Conservation (phyloP, 1,140 invertebrate species). For the Yoshiicerus persimilis region DNA sequence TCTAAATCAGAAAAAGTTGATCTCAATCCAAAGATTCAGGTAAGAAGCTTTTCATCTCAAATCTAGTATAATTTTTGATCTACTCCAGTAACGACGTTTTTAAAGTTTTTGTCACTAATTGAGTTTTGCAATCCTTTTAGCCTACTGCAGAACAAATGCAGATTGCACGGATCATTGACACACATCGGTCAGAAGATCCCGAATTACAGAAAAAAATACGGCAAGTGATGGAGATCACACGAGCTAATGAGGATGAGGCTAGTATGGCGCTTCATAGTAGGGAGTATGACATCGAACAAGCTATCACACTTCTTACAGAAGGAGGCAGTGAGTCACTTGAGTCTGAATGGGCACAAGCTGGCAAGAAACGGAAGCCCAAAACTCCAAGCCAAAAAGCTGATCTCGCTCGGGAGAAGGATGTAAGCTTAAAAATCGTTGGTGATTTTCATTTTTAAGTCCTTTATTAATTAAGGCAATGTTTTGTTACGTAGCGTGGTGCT, state of each 20-base stretch:
- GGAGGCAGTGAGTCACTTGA: conserved; percentile 42
- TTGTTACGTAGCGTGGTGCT: conserved; percentile 1
- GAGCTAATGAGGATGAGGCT: conserved; percentile 77
- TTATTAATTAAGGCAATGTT: neutral
- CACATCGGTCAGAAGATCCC: conserved; percentile 64
- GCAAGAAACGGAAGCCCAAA: conserved; percentile 47
- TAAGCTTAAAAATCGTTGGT: neutral
- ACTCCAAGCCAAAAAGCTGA: conserved; percentile 37
- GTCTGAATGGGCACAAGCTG: conserved; percentile 46
- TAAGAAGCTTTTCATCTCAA: neutral
- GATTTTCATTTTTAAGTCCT: neutral
- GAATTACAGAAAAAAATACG: conserved; percentile 70
- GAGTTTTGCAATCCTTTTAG: conserved; percentile 47
- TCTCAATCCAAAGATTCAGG: conserved; percentile 50
- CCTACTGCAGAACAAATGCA: conserved; percentile 65
- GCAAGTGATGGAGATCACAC: conserved; percentile 76
- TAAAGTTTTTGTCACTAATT: neutral
- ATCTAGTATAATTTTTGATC: neutral
- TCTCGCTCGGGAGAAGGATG: conserved; percentile 35
- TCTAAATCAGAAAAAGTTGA: conserved; percentile 51
- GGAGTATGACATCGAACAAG: conserved; percentile 69
- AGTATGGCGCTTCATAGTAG: conserved; percentile 79
- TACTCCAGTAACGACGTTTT: neutral
- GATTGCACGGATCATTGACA: conserved; percentile 70
- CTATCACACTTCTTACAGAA: conserved; percentile 48